Conservation (phyloP, 2,113 vertebrate species). For the Rhea pennata region DNA sequence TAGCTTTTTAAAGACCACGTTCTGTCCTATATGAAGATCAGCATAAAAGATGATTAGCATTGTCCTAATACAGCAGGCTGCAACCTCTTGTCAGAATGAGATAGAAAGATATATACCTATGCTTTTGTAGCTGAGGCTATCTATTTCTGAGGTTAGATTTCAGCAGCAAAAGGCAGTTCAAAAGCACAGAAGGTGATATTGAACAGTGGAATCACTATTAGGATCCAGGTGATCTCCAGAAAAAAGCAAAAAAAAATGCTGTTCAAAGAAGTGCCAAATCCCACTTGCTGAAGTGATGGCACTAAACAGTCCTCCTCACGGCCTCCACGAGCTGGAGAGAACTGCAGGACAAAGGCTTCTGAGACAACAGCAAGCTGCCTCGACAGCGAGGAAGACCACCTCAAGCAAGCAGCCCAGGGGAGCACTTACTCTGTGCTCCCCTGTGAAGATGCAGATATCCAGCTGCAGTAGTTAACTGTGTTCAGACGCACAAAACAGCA, state of each 20-base stretch:
- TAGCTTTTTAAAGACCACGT: not conserved
- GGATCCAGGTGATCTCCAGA: not conserved
- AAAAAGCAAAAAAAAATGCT: not conserved
- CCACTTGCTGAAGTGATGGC: rapidly evolving
- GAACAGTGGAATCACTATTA: not conserved
- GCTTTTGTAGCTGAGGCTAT: not conserved
- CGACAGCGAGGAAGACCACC: not conserved
- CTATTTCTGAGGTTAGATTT: not conserved
- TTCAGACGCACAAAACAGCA: not conserved
- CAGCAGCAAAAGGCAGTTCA: not conserved
- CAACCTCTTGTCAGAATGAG: not conserved
- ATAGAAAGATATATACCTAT: not conserved
- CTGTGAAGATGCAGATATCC: not conserved
- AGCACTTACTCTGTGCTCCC: not conserved
- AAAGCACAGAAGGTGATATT: not conserved
- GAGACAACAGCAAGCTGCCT: not conserved
- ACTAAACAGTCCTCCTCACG: not conserved
- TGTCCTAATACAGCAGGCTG: not conserved
- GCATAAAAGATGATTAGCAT: not conserved
- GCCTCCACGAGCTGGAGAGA: not conserved
- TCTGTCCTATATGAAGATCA: not conserved
- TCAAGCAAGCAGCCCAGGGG: not conserved
- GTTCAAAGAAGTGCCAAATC: not conserved
- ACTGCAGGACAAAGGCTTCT: not conserved
- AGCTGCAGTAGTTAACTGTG: not conserved